A percentile compares a stretch with the other conserved stretches of the same genome.
Conservation (phyloP, 2,113 vertebrate genomes). For the Neodontobutis hainanensis region DNA sequence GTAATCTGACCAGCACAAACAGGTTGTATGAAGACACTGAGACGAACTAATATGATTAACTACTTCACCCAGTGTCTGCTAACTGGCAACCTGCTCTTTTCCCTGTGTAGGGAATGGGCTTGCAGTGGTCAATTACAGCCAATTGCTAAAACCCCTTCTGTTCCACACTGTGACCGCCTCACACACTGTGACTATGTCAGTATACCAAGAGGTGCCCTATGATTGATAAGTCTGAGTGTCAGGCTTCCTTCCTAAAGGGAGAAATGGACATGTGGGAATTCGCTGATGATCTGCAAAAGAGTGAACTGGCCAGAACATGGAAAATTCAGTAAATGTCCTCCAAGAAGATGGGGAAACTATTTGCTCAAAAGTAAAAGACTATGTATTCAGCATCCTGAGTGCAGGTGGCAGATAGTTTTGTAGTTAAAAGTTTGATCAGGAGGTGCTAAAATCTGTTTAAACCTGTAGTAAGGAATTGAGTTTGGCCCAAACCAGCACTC, state of each 20-base stretch:
- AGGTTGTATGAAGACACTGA: slow-evolving; percentile 31
- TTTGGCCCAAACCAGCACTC: slow-evolving; percentile 32
- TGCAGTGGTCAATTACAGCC: slow-evolving; percentile 46
- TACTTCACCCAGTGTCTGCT: slow-evolving; percentile 39
- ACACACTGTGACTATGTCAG: slow-evolving; percentile 85
- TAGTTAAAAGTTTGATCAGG: slow-evolving; percentile 20
- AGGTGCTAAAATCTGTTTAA: slow-evolving; percentile 36
- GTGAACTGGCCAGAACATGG: slow-evolving; percentile 34
- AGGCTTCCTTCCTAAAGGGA: slow-evolving; percentile 46
- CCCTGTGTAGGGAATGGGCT: slow-evolving; percentile 53
- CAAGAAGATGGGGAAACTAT: slow-evolving; percentile 22
- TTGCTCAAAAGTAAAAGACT: slow-evolving; percentile 30
- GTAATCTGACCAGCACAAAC: slow-evolving; percentile 36
- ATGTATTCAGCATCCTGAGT: slow-evolving; percentile 23
- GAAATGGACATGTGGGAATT: slow-evolving; percentile 17
- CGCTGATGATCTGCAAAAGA: slow-evolving; percentile 14
- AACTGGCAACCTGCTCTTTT: slow-evolving; percentile 55
- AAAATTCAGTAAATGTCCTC: slow-evolving; percentile 40
- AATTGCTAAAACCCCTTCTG: slow-evolving; percentile 47
- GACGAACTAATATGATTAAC: slow-evolving; percentile 21
- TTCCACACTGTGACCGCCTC: slow-evolving; percentile 74
- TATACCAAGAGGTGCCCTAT: slow-evolving; percentile 68
- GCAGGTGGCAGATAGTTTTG: slow-evolving; percentile 5
- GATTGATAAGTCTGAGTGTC: slow-evolving; percentile 69
- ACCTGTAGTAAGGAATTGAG: slow-evolving; percentile 17